A percentile compares a stretch with the other conserved stretches of the same genome.
Conservation (phyloP, 2,113 vertebrate genomes). For the Calyptomena viridis region DNA sequence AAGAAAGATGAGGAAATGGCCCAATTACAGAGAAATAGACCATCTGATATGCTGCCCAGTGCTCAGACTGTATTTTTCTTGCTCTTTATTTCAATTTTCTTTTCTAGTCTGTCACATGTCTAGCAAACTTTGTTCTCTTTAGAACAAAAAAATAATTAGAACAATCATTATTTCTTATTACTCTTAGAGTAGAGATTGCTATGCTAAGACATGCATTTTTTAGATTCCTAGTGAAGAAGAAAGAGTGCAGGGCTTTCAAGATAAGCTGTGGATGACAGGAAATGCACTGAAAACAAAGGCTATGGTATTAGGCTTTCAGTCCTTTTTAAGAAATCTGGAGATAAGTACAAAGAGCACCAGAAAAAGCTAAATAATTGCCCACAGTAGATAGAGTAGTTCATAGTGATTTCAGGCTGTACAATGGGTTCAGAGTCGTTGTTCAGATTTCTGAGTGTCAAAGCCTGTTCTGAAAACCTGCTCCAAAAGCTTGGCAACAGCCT, state of each 20-base stretch:
- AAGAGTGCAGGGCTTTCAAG: background rate
- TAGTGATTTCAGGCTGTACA: background rate
- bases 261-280: background rate
- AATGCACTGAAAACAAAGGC: background rate
- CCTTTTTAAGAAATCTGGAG: background rate
- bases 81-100: background rate
- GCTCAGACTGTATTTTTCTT: background rate
- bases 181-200: background rate
- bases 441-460: background rate
- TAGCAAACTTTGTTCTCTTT: background rate
- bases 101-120: background rate
- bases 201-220: background rate
- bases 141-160: background rate
- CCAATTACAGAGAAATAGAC: background rate
- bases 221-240: background rate
- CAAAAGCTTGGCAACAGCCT: background rate
- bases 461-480: background rate
- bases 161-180: background rate
- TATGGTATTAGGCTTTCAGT: background rate
- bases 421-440: background rate
- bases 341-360: background rate
- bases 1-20: background rate
- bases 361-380: background rate
- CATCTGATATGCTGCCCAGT: background rate
- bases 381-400: background rate